phyloP scores from a whole-genome alignment of 2,888 invertebrate genomes.

The Apomyelois bistriatella region DNA sequence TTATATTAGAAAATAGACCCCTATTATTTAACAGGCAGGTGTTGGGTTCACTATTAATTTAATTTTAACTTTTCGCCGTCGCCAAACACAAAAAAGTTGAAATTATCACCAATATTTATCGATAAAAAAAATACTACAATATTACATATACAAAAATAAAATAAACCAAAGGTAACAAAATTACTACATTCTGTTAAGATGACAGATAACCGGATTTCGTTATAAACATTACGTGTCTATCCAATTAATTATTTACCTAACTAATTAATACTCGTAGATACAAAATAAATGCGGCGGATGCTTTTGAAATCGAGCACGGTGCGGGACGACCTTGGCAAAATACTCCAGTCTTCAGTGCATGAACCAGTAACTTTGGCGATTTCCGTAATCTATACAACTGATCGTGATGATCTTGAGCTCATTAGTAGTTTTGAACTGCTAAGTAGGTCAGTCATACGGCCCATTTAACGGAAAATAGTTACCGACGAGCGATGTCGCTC shows the following conservation, averaged over 20 bases:
- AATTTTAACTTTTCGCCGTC: too few species aligned
- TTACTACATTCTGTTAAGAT: neutral
- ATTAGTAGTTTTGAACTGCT: neutral
- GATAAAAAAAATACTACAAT: too few species aligned
- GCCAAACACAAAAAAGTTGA: too few species aligned
- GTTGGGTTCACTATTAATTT: too few species aligned
- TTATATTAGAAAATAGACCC: too few species aligned
- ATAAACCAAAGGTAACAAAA: neutral
- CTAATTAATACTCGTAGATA: constrained; percentile 26
- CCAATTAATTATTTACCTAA: constrained; percentile 13
- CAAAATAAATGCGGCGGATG: constrained; percentile 39
- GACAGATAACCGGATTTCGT: neutral
- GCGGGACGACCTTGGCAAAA: constrained; percentile 37
- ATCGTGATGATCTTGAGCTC: neutral
- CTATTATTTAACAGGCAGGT: too few species aligned
- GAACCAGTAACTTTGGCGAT: neutral
- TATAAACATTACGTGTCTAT: neutral
- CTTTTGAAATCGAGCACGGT: constrained; percentile 43
- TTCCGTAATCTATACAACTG: constrained; percentile 2
- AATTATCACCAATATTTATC: too few species aligned
- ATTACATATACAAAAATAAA: neutral
- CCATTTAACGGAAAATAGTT: too few species aligned
- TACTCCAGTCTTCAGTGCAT: neutral
- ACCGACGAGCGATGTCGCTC: too few species aligned
- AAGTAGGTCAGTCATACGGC: too few species aligned